Evolutionary conservation across 2,113 vertebrate species (phyloP).

Genomic region (Tachuris rubrigastra): DNA sequence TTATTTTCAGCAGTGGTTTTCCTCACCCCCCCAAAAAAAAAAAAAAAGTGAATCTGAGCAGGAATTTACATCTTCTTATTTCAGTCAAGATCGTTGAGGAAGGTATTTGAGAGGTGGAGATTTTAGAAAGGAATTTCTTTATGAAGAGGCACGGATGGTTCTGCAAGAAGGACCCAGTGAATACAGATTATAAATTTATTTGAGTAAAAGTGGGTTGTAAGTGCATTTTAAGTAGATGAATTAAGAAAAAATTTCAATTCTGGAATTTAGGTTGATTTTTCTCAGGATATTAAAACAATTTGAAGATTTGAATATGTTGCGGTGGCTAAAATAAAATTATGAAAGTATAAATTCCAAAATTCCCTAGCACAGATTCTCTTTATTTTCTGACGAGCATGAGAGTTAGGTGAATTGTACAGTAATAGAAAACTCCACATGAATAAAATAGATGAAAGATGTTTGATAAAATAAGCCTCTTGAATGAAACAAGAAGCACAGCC

Average conservation of each 20-base stretch:
- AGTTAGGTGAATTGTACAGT: neutral
- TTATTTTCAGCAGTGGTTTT: neutral
- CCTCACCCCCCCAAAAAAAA: neutral
- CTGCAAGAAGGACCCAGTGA: neutral
- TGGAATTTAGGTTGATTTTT: neutral
- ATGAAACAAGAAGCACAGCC: neutral
- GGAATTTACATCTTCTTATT: neutral
- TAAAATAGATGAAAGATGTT: neutral
- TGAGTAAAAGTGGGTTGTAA: neutral
- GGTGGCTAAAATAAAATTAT: neutral
- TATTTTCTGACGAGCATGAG: neutral
- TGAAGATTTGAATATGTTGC: neutral
- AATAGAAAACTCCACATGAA: neutral
- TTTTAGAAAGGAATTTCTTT: neutral
- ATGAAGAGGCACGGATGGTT: neutral
- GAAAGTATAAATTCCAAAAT: neutral
- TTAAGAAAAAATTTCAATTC: neutral
- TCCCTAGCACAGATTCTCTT: neutral
- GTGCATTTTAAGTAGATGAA: neutral
- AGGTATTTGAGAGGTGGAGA: neutral
- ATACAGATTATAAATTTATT: neutral
- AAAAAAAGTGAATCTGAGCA: neutral
- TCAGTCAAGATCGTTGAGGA: neutral
- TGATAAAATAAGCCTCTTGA: neutral
- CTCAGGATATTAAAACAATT: neutral